Evolutionary conservation across 1,140 invertebrate species (phyloP).

Genomic region (Bombus polaris): DNA sequence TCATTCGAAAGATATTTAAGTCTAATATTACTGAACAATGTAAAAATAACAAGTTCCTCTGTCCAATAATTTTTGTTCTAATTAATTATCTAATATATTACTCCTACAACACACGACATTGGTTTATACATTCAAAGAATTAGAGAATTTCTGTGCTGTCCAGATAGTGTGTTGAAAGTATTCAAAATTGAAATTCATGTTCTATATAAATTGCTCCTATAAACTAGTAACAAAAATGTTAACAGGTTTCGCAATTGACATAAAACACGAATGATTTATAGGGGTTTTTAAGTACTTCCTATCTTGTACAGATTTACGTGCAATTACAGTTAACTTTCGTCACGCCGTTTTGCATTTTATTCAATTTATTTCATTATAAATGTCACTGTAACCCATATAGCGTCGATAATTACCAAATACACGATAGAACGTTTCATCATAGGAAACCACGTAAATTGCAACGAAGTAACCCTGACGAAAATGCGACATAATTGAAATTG

Average conservation of each 20-base stretch:
- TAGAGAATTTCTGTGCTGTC: neutral
- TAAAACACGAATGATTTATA: neutral
- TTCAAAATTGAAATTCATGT: neutral
- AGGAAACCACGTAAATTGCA: no score
- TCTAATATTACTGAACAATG: neutral
- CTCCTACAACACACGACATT: neutral
- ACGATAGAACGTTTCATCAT: neutral
- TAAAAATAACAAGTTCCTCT: neutral
- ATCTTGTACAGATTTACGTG: no score
- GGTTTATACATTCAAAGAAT: neutral
- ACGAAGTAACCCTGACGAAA: neutral
- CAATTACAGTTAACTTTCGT: neutral
- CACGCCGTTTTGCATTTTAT: neutral
- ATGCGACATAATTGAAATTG: neutral
- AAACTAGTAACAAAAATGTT: neutral
- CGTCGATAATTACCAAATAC: neutral
- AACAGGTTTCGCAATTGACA: neutral
- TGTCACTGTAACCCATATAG: neutral
- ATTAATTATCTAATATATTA: constrained; percentile 7
- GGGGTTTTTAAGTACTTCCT: neutral
- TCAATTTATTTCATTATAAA: neutral
- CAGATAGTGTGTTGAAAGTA: no score
- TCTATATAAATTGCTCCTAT: neutral
- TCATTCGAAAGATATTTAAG: neutral
- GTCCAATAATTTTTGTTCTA: no score